These are phyloP conservation scores for Caracal caracal DNA, from an alignment of 2,113 vertebrate genomes.

Conservation along the genomic window DNA sequence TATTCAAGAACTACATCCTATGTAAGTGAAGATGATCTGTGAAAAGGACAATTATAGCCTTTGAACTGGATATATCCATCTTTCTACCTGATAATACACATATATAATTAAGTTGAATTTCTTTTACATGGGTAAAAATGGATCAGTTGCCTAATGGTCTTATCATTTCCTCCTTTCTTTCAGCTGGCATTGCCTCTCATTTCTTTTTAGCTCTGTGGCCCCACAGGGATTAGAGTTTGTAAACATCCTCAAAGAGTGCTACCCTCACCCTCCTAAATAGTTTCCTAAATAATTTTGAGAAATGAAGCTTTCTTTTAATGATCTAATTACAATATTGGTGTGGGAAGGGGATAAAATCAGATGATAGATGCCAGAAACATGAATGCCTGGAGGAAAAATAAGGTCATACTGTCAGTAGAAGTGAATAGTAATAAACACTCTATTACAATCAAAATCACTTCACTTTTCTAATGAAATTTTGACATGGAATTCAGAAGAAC, in stretches of 20 bases:
- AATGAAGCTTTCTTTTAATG: not conserved
- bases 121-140: not conserved
- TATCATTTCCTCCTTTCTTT: not conserved
- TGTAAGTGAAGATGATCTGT: not conserved
- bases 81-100: not conserved
- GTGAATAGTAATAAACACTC: not conserved
- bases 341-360: not conserved
- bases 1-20: not conserved
- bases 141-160: not conserved
- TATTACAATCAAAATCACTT: not conserved
- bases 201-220: not conserved
- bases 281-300: not conserved
- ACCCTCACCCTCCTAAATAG: not conserved
- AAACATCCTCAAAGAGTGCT: not conserved
- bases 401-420: not conserved
- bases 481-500: not conserved
- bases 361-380: not conserved
- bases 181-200: not conserved
- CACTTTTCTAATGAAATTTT: not conserved
- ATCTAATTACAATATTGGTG: not conserved
- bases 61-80: not conserved
- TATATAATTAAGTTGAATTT: not conserved
- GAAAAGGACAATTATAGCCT: not conserved
- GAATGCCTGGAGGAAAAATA: not conserved
- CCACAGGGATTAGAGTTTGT: not conserved